Evolutionary conservation across 2,797 vertebrate genomes (phyloP), one percentile per base, ranked within the genome.

Genomic region (Pelodytes ibericus): DNA sequence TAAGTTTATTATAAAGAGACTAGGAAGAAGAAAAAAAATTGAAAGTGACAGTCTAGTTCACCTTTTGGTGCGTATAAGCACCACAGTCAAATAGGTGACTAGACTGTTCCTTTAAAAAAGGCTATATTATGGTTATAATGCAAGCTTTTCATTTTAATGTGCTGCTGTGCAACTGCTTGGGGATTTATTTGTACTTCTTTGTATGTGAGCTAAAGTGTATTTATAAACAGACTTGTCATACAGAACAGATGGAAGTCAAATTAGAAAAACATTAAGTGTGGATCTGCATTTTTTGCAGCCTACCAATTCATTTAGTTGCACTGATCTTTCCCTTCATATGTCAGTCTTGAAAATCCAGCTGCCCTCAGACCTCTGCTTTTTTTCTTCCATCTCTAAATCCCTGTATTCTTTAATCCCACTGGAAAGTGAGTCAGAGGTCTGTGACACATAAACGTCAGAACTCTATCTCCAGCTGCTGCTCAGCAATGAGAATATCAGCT

Each of bases 381-480:
- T 8, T 68, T 44, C 39, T 39, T 68, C 56, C 51, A 39, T 68
- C 47, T 56, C 44, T 20, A 15, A 25, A 26, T 25, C 27, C 44
- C 36, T 67, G 47, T 51, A 69, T 70, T 30, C 47, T 71, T 73
- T 76, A 76, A 76, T 76, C 59, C 58, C 30, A 5, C 44, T 63
- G 66, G 74, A 76, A 70, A 49, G 26, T 29, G 59, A 63, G 25
- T 29, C 30, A 63, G 41, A 76, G 74, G 74, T 76, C 66, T 39
- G 18, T 70, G 74, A 76, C 74, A 69, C 30, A 56, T 22, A 30
- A 76, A 76, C 74, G 74, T 76, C 74, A 76, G 27, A 18, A 56
- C 22, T 24, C 9, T 70, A 27, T 69, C 13, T 57, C 47, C 74
- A 76, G 74, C 74, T 76, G 74, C 44, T 51, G 36, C 18, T 27